Evolutionary conservation across 2,888 invertebrate genomes (phyloP).

Genomic region (Hydrotaea diabolus): DNA sequence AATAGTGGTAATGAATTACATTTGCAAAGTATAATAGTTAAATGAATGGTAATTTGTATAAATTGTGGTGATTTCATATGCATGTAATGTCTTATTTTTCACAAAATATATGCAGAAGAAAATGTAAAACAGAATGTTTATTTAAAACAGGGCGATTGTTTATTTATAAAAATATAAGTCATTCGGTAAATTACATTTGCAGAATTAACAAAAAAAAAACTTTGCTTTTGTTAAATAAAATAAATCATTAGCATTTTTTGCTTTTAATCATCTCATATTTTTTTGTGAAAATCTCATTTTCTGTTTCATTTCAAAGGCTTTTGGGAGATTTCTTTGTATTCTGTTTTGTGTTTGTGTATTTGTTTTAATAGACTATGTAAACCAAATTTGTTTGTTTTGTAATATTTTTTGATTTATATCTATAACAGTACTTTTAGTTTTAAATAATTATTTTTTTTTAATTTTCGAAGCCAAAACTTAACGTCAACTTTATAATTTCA

Average conservation of each 20-base stretch:
- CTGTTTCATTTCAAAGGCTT: conserved; percentile 32
- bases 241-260: background rate
- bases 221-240: conserved; percentile 31
- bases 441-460: conserved; percentile 15
- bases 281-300: conserved; percentile 30
- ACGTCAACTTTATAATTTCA: conserved; percentile 38
- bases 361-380: conserved; percentile 24
- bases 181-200: no score
- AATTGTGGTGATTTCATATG: background rate
- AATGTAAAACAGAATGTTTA: background rate
- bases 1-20: conserved; percentile 20
- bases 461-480: conserved; percentile 44
- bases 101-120: background rate
- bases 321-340: background rate
- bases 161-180: background rate
- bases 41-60: background rate
- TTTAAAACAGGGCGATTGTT: no score
- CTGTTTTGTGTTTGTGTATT: conserved; percentile 6
- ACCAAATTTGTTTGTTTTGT: conserved; percentile 11
- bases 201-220: conserved; percentile 5
- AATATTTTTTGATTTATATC: conserved; percentile 23
- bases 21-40: background rate
- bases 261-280: conserved; percentile 10
- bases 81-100: background rate
- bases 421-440: conserved; percentile 46